Base-by-base conservation (phyloP, 2,888 invertebrate genomes). In the Diaprepes abbreviatus region DNA sequence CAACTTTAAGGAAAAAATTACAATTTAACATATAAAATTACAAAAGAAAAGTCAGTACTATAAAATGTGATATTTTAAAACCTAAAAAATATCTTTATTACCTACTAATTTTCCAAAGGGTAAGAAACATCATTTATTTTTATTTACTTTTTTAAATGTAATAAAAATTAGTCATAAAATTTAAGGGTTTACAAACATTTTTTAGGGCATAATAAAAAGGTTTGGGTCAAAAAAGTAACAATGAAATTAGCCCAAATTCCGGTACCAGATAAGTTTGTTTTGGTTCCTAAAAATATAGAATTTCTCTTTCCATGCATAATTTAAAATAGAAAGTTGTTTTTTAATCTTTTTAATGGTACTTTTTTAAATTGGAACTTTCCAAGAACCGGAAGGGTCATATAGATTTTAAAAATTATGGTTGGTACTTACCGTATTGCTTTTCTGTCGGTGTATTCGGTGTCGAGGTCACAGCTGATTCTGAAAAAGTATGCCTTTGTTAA, bases 391-490 rank as follows among this genome's bases (percentile, higher is more conserved):
- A 6, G 28, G 33, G 35, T 14, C 16, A 10, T 16, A n/a, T 24
- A 38, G 10, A 24, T 19, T 14, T 10, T 16, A 16, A 35, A 55
- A 36, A 21, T 9, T n/a, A 6, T 40, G 21, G 21, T 9, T 14
- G 35, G 35, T 14, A 72, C 72, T 72, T 66, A 72, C 72, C 72
- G 50, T 66, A 72, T 50, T 65, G 72, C 57, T 72, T 72, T 19
- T 72, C 72, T 33, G 72, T 72, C 3, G 72, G 72, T 1, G 72
- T 72, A 19, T 50, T 66, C 10, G 70, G 72, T 9, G 66, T 66
- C 7, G 66, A 72, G 7, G 66, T 58, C 10, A 63, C 66, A 58
- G 57, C 35, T 19, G 72, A 16, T 43, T 72, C 72, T 72, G 55
- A 52, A 67, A 67, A 62, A 55, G 31, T 5, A 35, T 1, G 43